phyloP scores from a whole-genome alignment of 2,113 vertebrate genomes.

The Calonectris borealis region DNA sequence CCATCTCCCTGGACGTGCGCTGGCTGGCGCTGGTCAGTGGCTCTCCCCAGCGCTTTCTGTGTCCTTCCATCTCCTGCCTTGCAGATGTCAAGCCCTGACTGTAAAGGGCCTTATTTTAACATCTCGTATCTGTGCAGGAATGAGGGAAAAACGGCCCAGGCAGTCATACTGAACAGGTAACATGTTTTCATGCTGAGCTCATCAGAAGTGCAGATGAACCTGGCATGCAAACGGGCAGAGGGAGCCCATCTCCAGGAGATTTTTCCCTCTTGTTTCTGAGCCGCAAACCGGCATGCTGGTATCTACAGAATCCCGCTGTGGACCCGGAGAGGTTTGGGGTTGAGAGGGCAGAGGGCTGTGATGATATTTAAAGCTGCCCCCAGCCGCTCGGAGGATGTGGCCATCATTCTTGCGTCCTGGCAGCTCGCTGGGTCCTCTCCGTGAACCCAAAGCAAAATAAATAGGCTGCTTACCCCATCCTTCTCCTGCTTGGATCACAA shows the following conservation, averaged over 20 bases:
- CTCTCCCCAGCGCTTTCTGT: not conserved
- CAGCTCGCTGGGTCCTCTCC: not conserved
- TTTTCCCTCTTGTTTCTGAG: not conserved
- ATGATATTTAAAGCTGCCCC: not conserved
- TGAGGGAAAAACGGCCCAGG: not conserved
- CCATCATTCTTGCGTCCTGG: not conserved
- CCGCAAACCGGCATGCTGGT: not conserved
- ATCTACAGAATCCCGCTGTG: not conserved
- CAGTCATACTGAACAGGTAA: not conserved
- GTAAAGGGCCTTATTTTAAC: not conserved
- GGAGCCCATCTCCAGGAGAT: not conserved
- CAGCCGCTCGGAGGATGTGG: not conserved
- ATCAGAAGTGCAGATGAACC: not conserved
- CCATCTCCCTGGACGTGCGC: rapidly evolving
- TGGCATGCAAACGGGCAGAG: not conserved
- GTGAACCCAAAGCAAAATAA: not conserved
- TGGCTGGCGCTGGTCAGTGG: not conserved
- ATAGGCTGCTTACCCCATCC: not conserved
- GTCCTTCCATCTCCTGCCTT: not conserved
- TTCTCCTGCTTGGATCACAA: conserved; percentile 46
- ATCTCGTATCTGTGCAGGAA: not conserved
- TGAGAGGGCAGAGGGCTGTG: not conserved
- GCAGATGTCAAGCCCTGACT: not conserved
- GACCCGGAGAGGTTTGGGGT: not conserved
- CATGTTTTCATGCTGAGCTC: not conserved